Percentiles rank a stretch among this genome's conserved stretches.
Conservation (phyloP, 2,113 vertebrate species). For the Tretioscincus oriximinensis region DNA sequence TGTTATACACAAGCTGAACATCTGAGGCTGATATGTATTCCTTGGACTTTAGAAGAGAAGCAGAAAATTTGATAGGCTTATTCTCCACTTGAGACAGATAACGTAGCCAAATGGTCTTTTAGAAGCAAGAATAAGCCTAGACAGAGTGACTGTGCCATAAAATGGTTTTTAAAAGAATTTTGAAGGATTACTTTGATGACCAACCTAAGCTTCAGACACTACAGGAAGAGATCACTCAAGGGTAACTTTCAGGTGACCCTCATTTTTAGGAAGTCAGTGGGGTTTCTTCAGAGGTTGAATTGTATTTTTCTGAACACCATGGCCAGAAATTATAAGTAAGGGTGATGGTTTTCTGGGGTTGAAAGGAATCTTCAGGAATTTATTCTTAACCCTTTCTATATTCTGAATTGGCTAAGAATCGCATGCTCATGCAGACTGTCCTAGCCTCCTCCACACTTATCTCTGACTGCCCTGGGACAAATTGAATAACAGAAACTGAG, state of each 20-base stretch:
- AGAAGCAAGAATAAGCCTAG: background rate
- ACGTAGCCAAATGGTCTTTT: background rate
- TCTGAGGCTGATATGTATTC: background rate
- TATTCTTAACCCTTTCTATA: no score
- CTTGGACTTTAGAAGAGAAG: background rate
- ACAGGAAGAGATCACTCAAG: background rate
- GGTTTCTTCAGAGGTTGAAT: no score
- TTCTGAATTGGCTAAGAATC: no score
- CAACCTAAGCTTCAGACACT: background rate
- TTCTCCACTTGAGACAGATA: background rate
- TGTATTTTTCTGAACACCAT: no score
- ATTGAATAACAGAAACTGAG: no score
- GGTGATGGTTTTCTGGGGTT: no score
- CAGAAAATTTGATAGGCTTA: background rate
- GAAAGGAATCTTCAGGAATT: no score
- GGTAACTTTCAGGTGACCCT: background rate
- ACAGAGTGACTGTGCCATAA: background rate
- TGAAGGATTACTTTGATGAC: background rate
- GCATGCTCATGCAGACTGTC: no score
- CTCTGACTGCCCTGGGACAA: no score
- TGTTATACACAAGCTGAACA: background rate
- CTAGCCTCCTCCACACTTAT: no score
- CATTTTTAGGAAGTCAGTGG: background rate
- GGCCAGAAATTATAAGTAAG: no score
- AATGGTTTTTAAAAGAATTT: background rate